Evolutionary conservation across 2,797 vertebrate species (phyloP).

Genomic region (Paramormyrops hopkinsi): DNA sequence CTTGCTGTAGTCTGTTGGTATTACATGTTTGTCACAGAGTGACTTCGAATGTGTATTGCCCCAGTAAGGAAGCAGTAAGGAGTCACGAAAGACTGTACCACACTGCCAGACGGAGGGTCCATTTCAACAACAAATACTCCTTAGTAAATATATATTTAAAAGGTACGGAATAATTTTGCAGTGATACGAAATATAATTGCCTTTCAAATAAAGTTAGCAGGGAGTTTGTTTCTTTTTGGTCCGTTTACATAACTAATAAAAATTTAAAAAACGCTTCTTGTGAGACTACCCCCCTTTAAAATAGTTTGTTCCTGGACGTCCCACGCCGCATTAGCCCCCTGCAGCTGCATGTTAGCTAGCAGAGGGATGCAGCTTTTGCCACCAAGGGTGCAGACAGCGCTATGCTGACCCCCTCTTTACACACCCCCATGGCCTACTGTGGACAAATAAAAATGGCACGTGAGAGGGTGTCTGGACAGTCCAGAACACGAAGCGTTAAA

Average conservation of each 20-base stretch:
- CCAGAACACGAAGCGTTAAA: background rate
- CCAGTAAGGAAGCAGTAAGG: background rate
- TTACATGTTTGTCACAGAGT: background rate
- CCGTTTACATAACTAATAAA: background rate
- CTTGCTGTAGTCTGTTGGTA: background rate
- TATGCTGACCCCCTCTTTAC: background rate
- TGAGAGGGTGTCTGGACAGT: slow-evolving; percentile 12
- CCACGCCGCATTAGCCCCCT: slow-evolving; percentile 2
- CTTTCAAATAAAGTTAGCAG: background rate
- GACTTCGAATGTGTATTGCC: background rate
- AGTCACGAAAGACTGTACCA: background rate
- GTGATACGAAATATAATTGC: background rate
- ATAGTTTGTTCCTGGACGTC: background rate
- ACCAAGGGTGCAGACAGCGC: slow-evolving; percentile 21
- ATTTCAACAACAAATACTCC: background rate
- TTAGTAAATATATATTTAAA: background rate
- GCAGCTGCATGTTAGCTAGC: slow-evolving; percentile 12
- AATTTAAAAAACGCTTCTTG: background rate
- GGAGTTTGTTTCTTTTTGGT: background rate
- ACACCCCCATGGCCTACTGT: background rate
- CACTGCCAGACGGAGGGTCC: background rate
- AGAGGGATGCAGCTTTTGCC: slow-evolving; percentile 16
- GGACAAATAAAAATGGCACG: slow-evolving; percentile 7
- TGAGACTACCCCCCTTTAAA: background rate
- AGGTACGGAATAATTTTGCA: background rate